Conservation (phyloP, 2,113 vertebrate species). For the Vicugna pacos region DNA sequence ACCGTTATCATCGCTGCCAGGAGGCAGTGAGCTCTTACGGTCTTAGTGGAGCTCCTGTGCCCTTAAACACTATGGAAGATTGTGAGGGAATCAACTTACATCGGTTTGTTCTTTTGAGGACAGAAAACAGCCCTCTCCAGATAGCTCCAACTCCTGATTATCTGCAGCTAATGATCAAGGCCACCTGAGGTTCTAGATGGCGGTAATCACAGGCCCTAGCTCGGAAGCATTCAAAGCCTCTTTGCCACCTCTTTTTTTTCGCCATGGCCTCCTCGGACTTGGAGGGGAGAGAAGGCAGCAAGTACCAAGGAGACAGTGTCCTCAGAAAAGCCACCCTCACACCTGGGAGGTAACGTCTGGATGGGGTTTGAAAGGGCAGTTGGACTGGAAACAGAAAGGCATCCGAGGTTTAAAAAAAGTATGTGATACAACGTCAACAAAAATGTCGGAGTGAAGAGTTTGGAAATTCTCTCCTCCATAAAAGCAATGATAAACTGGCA, state of each 20-base stretch:
- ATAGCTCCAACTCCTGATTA: neutral
- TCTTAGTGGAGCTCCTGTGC: neutral
- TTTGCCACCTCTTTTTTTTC: neutral
- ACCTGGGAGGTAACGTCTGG: neutral
- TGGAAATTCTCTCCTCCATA: neutral
- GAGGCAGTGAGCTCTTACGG: neutral
- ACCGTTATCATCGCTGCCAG: neutral
- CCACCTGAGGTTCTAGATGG: neutral
- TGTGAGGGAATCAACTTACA: neutral
- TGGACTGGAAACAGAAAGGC: neutral
- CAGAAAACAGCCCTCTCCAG: neutral
- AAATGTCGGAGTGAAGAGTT: neutral
- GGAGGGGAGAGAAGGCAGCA: neutral
- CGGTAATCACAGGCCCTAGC: neutral
- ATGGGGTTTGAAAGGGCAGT: neutral
- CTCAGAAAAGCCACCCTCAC: neutral
- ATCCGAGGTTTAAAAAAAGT: neutral
- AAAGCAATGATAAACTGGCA: neutral
- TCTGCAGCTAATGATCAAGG: neutral
- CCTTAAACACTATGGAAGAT: neutral
- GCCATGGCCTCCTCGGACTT: neutral
- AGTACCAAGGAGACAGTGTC: neutral
- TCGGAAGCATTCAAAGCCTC: neutral
- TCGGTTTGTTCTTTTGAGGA: neutral
- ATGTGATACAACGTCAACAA: neutral